Base-by-base conservation (phyloP, 2,888 invertebrate species). In the Salpingus planirostris region DNA sequence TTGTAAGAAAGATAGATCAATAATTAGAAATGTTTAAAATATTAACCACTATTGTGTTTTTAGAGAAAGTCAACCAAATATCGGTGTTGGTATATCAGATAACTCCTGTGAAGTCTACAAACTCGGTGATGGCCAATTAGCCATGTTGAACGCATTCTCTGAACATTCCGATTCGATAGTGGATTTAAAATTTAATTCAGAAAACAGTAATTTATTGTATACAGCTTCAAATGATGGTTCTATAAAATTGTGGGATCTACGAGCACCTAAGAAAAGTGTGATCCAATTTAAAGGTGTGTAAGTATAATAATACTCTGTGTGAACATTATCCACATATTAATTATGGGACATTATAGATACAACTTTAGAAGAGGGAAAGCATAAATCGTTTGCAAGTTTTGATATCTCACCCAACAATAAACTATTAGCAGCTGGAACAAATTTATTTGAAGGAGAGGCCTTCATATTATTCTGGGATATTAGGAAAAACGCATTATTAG, bases 391-490 rank as follows among this genome's bases (percentile, higher is more conserved):
- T 18, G 8, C 5, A 11, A 76, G 80, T 47, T 82, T 89, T 66
- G 89, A 88, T 57, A 59, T 85, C 2, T 83, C 81, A 12, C 68
- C 73, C 31, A 78, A 80, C 43, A 78, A 80, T 15, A 67, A 76
- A 14, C 66, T 86, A 28, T 49, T 90, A 33, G 80, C 82, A 54
- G 80, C 78, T 1, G 90, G 89, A 29, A 85, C 84, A 1, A 79
- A 81, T 54, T 59, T 80, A 13, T 66, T 74, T 24, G 70, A 74
- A 31, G 74, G 76, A 12, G 83, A 86, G 54, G 74, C 82, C 0
- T 88, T 73, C 58, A 66, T 89, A 10, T 63, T 88, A 38, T 90
- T 90, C 65, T 89, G 84, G 79, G 90, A 90, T 64, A 65, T 78
- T 12, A 68, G 88, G 38, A 67, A 69, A 36, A 54, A 66, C 1